Conservation (phyloP, 2,888 invertebrate genomes). For the Exocentrus adspersus region DNA sequence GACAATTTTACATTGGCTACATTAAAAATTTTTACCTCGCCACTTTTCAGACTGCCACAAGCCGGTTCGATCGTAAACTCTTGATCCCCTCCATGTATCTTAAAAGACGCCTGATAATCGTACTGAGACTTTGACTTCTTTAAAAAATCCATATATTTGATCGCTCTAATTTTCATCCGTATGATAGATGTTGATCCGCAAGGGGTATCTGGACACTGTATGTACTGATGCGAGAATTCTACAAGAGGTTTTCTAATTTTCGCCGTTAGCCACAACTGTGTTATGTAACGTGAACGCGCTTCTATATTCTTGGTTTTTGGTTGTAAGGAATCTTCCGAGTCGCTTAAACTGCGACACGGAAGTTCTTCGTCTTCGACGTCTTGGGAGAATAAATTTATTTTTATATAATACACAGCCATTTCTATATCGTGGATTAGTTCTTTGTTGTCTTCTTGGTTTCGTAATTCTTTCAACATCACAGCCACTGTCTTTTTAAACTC, state of each 20-base stretch:
- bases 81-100: constrained; percentile 38
- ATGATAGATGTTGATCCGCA: constrained; percentile 44
- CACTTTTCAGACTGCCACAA: constrained; percentile 44
- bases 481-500: constrained; percentile 35
- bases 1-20: too few species aligned
- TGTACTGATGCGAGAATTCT: constrained; percentile 44
- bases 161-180: constrained; percentile 37
- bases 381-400: constrained; percentile 15
- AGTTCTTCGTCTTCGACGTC: background rate
- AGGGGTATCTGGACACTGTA: constrained; percentile 46
- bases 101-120: constrained; percentile 40
- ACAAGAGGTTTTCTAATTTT: constrained; percentile 38
- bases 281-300: background rate
- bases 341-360: constrained; percentile 17
- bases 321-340: background rate
- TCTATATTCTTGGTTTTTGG: background rate
- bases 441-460: constrained; percentile 7
- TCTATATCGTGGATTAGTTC: constrained; percentile 30
- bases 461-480: constrained; percentile 36
- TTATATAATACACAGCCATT: constrained; percentile 18
- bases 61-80: constrained; percentile 45
- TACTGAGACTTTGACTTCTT: constrained; percentile 26
- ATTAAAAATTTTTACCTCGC: constrained; percentile 39
- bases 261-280: constrained; percentile 36
- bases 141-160: constrained; percentile 26